Evolutionary conservation across 2,888 invertebrate species (phyloP), one percentile per base, ranked within the genome.

Genomic region (Zygaena filipendulae): DNA sequence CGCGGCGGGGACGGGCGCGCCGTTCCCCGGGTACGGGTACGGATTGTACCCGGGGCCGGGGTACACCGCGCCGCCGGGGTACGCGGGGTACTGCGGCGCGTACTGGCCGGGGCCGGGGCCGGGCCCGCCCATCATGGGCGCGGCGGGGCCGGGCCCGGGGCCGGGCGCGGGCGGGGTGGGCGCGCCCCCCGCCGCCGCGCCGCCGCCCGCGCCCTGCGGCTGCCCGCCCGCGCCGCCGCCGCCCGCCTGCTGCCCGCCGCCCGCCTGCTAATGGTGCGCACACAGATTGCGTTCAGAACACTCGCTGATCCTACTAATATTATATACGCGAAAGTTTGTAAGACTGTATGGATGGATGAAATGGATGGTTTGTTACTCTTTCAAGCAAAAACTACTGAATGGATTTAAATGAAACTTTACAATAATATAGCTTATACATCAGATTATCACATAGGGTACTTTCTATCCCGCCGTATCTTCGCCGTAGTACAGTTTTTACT

Each of bases 21-120:
- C 38, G 18, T 51, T 48, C 30, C 47, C 55, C 13, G 50, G 52
- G 57, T 70, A 71, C 25, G 52, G 44, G 43, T 58, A 54, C 11
- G 37, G 41, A 24, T 39, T 47, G 56, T 60, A 63, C 30, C 49
- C 63, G 34, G 60, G 67, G 59, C 49, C 63, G 34, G 60, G 67
- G 59, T 68, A 68, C 39, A 69, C 55, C 5, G 29, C 25, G 38
- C 52, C 57, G 38, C 57, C 57, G 39, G 54, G 60, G 59, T 75
- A 75, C 50, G 64, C 53, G 30, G 59, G 55, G 61, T 72, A 69
- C 59, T 63, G 52, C 34, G 45, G 35, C 31, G 49, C 39, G 53
- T 58, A 61, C 42, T 52, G 59, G 43, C 52, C 47, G 32, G 41
- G 39, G 43, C 25, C 12, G 34, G 35, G 32, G 12, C 40, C 37